Evolutionary conservation across 2,888 invertebrate genomes (phyloP), one percentile per base, ranked within the genome.

Genomic region (Nemapogon koenigi): DNA sequence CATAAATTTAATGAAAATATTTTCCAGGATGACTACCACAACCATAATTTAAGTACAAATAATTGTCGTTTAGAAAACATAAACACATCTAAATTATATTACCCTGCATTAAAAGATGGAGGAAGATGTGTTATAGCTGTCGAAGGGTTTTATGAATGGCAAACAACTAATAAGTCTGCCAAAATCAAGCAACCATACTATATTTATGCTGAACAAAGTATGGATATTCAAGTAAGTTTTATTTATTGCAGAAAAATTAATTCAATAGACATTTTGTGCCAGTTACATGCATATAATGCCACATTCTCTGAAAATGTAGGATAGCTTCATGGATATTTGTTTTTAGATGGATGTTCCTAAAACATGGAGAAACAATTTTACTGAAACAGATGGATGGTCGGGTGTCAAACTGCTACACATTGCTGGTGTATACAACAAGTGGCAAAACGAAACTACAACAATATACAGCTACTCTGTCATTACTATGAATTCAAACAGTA

Each of bases 121-220:
- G 84, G 86, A 45, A 82, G 92, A 46, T 94, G 94, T 69, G 81
- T 91, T 4, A 76, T 93, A 16, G 55, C 91, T 8, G 87, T 85
- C 43, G 91, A 93, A 67, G 93, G 94, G 36, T 93, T 87, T 55
- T 90, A 90, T 55, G 90, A 91, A 63, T 91, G 90, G 91, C 85
- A 89, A 57, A 86, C 87, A 3, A 84, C 82, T n/a, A 55, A 69
- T 39, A 72, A 65, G 53, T 73, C 79, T 41, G 62, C 70, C 2
- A 70, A 78, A 43, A 64, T 64, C 11, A 91, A 90, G 54, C 87
- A 89, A 52, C 91, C 90, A 0, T 89, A 88, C 59, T 88, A 86
- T 46, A 82, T 93, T 40, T 86, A 89, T 62, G 75, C 83, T 48
- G 81, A 82, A 8, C 88, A 89, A 57, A 52, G 66, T 18, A 62